Evolutionary conservation across 2,888 invertebrate genomes (phyloP).

Genomic region (Erannis defoliaria): DNA sequence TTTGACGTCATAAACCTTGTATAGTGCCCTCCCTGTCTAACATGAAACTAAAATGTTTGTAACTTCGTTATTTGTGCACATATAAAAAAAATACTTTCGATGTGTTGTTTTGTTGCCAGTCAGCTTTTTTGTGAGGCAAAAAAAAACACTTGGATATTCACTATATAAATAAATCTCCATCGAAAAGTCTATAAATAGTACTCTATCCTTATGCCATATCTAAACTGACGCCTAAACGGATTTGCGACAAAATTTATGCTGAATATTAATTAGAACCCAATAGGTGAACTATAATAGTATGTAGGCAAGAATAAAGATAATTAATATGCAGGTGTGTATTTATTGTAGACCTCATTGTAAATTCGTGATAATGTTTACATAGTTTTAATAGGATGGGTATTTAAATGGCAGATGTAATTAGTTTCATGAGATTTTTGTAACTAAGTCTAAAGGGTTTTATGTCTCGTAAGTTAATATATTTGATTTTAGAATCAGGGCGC

Average conservation of each 20-base stretch:
- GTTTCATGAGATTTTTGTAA: constrained; percentile 35
- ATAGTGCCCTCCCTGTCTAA: no score
- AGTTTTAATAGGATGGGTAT: constrained; percentile 34
- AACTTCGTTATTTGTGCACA: no score
- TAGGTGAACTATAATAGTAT: constrained; percentile 1
- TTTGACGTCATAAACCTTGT: no score
- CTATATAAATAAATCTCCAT: no score
- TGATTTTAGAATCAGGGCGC: neutral
- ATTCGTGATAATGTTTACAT: constrained; percentile 43
- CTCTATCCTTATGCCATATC: neutral
- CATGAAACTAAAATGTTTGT: no score
- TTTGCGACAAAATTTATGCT: neutral
- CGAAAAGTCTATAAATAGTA: neutral
- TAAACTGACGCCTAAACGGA: neutral
- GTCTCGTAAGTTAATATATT: neutral
- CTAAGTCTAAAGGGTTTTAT: constrained; percentile 1
- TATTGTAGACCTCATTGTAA: constrained; percentile 37
- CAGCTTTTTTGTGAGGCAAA: no score
- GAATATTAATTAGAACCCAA: neutral
- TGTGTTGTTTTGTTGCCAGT: no score
- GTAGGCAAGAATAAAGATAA: neutral
- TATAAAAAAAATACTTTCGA: no score
- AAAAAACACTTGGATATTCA: no score
- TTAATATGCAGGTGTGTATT: constrained; percentile 12
- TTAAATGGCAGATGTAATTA: constrained; percentile 31